These are phyloP conservation scores for Coilia nasus DNA, from an alignment of 2,797 vertebrate genomes.

Conservation along the genomic window DNA sequence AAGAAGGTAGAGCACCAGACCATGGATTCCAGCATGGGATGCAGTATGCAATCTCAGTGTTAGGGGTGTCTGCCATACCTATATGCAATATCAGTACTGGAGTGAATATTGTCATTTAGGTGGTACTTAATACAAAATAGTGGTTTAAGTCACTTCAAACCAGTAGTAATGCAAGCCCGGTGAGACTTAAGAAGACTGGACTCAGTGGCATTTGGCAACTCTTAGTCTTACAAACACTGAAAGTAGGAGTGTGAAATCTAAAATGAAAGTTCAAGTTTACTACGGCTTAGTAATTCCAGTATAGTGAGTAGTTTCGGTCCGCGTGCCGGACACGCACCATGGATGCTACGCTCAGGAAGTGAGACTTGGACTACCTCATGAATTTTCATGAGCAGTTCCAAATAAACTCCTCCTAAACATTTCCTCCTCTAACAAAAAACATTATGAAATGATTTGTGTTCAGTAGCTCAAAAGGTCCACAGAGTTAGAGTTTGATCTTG, in stretches of 20 bases:
- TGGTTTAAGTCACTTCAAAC: constrained; percentile 14
- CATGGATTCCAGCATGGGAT: constrained; percentile 82
- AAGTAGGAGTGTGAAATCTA: background rate
- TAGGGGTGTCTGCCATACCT: background rate
- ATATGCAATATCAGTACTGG: background rate
- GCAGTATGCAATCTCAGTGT: constrained; percentile 54
- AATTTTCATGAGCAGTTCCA: background rate
- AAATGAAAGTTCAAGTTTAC: background rate
- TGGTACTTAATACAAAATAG: background rate
- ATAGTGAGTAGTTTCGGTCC: background rate
- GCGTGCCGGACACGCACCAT: background rate
- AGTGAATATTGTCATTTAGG: background rate
- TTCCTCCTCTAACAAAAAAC: background rate
- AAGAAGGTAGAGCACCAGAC: constrained; percentile 78
- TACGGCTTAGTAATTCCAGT: background rate
- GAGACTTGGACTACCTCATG: background rate
- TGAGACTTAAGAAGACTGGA: background rate
- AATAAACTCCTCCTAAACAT: background rate
- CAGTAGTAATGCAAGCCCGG: background rate
- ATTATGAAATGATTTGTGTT: background rate
- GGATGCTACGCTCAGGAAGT: background rate
- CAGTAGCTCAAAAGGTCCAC: constrained; percentile 5
- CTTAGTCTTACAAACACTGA: background rate
- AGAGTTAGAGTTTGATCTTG: background rate
- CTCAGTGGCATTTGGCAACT: constrained; percentile 12